Percentiles rank a stretch among this genome's conserved stretches.
These are phyloP conservation scores for Globodera ellingtonae DNA, from an alignment of 1,140 invertebrate species.

Conservation along the genomic window DNA sequence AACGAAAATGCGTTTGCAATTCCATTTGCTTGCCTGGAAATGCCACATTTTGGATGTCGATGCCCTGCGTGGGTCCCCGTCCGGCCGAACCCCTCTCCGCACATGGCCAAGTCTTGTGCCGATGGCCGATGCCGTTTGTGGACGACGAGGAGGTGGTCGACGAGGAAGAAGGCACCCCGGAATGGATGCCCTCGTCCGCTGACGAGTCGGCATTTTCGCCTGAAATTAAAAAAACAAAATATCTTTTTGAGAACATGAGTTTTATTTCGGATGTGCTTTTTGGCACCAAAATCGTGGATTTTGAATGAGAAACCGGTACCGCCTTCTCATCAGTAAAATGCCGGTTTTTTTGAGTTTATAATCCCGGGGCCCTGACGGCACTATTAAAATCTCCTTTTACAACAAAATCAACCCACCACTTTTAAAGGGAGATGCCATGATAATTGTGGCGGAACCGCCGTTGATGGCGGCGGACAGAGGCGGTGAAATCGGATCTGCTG, in stretches of 20 bases:
- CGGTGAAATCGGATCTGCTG: background rate
- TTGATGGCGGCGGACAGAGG: background rate
- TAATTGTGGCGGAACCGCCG: background rate
- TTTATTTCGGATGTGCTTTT: background rate
- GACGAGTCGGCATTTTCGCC: conserved; percentile 18
- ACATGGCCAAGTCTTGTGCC: conserved; percentile 31
- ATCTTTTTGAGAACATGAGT: background rate
- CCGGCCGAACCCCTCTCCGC: background rate
- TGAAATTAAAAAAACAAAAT: background rate
- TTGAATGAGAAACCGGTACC: no score
- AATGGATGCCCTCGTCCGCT: conserved; percentile 48
- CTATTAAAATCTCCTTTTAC: no score
- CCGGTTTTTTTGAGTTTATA: no score
- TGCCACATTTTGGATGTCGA: conserved; percentile 73
- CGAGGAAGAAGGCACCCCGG: conserved; percentile 33
- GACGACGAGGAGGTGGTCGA: conserved; percentile 26
- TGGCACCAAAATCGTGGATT: background rate
- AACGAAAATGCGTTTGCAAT: background rate
- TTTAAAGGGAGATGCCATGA: background rate
- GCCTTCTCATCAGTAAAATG: no score
- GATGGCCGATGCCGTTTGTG: background rate
- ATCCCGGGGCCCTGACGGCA: no score
- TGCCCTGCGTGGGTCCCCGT: conserved; percentile 72
- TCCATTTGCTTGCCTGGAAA: conserved; percentile 60
- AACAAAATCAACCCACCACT: background rate